Base-by-base conservation (phyloP, 2,797 vertebrate genomes). In the Oreochromis mossambicus region DNA sequence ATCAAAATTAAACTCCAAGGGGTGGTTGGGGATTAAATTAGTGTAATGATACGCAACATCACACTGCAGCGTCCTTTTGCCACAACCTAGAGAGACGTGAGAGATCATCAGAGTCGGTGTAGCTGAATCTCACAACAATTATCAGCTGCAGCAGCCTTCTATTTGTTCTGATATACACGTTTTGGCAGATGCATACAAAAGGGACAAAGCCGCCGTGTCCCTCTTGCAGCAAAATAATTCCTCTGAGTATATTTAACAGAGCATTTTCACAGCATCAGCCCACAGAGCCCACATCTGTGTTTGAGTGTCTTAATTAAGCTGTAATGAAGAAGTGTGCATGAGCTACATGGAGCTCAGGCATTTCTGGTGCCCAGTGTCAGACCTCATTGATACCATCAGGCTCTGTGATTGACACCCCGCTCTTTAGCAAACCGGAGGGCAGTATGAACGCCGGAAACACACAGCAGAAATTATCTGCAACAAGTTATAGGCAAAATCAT, bases 271-370 rank as follows among this genome's bases (percentile, higher is more conserved):
- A 81, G 86, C 84, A 92, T 92, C 90, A 88, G 89, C 78, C 84
- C 82, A 88, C 77, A 87, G 54, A 91, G 88, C 83, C 85, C 82
- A 82, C 87, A 87, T 88, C 85, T 87, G 86, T 79, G 86, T 88
- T 81, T 86, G 80, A 92, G 90, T 83, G 88, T 88, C 83, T 95
- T 95, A 93, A 95, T 96, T 91, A 94, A 89, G 83, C 79, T 81
- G 68, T 90, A 92, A 93, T 91, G 90, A 93, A 85, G 77, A 88
- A 79, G 80, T 81, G 79, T 81, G 36, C n/a, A 63, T 61, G 82
- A 78, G 76, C 82, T 83, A 76, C 87, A 88, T 80, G 82, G 61
- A 88, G 90, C 88, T 87, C 78, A 80, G 91, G 84, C 92, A 87
- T 78, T 83, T 83, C 54, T 90, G 89, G 34, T 80, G 80, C 84